Conservation (phyloP, 2,113 vertebrate genomes). For the Narcine bancroftii region DNA sequence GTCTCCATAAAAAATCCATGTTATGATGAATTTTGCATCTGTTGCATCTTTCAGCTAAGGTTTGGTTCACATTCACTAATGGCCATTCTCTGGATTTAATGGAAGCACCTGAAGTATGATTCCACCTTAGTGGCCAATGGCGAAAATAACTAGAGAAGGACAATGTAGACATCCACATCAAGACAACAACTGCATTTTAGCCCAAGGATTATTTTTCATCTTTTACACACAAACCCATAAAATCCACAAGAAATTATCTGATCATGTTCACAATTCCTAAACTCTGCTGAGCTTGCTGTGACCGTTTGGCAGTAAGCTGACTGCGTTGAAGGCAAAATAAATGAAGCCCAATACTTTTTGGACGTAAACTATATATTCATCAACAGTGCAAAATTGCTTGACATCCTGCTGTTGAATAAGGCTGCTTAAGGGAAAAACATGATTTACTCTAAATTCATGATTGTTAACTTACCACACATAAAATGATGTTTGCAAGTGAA, state of each 20-base stretch:
- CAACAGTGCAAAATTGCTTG: background rate
- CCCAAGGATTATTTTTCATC: background rate
- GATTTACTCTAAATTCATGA: background rate
- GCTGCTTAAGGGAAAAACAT: background rate
- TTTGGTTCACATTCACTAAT: no score
- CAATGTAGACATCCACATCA: no score
- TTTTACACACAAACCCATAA: background rate
- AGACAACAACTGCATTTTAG: background rate
- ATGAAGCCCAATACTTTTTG: background rate
- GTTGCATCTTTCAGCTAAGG: no score
- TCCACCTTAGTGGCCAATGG: no score
- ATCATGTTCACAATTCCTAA: background rate
- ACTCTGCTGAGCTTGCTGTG: background rate
- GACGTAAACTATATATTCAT: background rate
- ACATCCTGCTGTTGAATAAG: background rate
- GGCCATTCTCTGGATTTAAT: no score
- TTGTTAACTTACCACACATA: slow-evolving; percentile 14
- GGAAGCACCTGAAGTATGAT: no score
- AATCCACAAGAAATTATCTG: background rate
- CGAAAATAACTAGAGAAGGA: no score
- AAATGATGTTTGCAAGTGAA: background rate
- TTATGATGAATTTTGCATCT: no score
- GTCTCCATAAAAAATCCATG: no score
- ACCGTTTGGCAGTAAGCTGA: background rate
- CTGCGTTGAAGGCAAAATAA: background rate